Evolutionary conservation across 2,888 invertebrate genomes (phyloP).

Genomic region (Argynnis bischoffii): DNA sequence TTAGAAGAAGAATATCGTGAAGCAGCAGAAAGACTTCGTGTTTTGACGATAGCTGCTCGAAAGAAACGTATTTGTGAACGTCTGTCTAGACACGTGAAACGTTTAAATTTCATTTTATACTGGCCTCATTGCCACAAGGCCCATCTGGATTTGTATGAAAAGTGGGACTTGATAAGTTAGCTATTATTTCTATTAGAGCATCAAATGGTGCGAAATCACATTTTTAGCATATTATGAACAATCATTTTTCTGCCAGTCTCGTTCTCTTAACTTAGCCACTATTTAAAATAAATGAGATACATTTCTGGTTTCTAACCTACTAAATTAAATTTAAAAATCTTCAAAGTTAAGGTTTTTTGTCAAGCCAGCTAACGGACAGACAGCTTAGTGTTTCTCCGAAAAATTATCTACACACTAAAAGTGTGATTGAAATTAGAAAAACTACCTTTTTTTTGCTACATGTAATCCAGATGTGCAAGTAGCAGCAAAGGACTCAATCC

Average conservation of each 20-base stretch:
- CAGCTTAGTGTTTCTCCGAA: too few species aligned
- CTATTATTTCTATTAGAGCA: not conserved
- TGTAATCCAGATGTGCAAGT: constrained; percentile 57
- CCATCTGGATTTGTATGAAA: constrained; percentile 72
- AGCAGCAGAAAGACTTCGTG: constrained; percentile 55
- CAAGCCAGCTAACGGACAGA: too few species aligned
- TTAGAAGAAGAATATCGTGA: constrained; percentile 56
- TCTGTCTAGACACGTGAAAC: constrained; percentile 45
- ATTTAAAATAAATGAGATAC: too few species aligned
- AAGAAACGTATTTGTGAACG: constrained; percentile 67
- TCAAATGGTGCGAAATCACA: too few species aligned
- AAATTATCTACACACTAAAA: not conserved
- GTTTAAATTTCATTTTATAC: constrained; percentile 68
- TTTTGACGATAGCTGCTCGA: constrained; percentile 64
- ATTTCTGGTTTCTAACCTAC: too few species aligned
- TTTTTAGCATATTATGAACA: too few species aligned
- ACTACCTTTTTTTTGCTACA: too few species aligned
- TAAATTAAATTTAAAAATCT: too few species aligned
- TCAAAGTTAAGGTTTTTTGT: too few species aligned
- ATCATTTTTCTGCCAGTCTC: too few species aligned
- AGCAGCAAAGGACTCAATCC: constrained; percentile 62
- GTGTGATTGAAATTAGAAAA: not conserved
- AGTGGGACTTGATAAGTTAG: constrained; percentile 70
- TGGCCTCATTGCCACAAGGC: constrained; percentile 74
- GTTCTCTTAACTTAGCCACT: too few species aligned